Evolutionary conservation across 2,888 invertebrate genomes (phyloP).

Genomic region (Ochropleura plecta): DNA sequence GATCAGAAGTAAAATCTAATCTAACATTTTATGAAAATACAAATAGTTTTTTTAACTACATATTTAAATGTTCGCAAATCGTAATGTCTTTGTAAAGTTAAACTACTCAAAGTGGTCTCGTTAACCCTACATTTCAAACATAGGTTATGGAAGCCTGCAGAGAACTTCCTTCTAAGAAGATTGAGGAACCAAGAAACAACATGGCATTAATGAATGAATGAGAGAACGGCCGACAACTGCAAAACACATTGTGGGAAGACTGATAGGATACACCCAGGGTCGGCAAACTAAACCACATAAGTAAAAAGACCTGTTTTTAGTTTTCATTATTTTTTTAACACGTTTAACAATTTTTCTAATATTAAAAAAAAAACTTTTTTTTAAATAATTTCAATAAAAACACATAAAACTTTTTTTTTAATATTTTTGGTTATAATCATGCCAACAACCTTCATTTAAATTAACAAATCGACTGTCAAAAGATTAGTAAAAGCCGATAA

Average conservation of each 20-base stretch:
- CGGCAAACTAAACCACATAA: no score
- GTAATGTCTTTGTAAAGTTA: background rate
- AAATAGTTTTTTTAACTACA: background rate
- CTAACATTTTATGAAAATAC: background rate
- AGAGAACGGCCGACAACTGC: background rate
- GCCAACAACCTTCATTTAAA: no score
- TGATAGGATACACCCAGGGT: background rate
- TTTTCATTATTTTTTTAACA: no score
- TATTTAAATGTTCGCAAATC: no score
- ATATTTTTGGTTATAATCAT: no score
- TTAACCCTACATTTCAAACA: background rate
- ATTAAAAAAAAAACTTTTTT: no score
- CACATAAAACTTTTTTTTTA: no score
- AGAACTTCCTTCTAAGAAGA: background rate
- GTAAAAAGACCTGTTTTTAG: no score
- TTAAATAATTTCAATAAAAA: no score
- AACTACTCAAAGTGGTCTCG: background rate
- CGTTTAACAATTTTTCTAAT: no score
- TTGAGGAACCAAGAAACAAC: background rate
- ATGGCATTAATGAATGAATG: background rate
- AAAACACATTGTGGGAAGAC: background rate
- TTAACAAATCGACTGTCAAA: no score
- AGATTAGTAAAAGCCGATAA: no score
- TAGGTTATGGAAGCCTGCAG: background rate
- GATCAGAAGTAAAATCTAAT: background rate